Evolutionary conservation across 2,888 invertebrate species (phyloP).

Genomic region (Omphaloscelis lunosa): DNA sequence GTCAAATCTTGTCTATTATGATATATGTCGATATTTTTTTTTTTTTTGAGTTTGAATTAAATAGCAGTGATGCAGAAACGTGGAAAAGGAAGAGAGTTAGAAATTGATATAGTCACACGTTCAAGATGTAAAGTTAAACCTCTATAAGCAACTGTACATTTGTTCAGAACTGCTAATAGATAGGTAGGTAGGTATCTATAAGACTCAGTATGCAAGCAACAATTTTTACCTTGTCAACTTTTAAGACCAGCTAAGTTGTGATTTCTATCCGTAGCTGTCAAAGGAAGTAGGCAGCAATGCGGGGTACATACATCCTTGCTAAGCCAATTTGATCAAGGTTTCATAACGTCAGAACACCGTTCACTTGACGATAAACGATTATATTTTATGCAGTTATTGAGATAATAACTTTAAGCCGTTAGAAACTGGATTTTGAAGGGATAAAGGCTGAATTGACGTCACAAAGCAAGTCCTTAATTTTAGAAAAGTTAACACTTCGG

Average conservation of each 20-base stretch:
- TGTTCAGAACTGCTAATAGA: no score
- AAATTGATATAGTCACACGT: no score
- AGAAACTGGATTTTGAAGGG: neutral
- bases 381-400: constrained; percentile 12
- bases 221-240: constrained; percentile 1
- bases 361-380: constrained; percentile 24
- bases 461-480: neutral
- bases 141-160: no score
- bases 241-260: neutral
- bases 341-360: constrained; percentile 15
- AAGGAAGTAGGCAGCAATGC: constrained; percentile 24
- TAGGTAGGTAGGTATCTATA: no score
- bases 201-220: neutral
- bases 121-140: no score
- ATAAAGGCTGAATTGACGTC: neutral
- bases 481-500: neutral
- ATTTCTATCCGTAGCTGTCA: neutral
- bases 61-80: no score
- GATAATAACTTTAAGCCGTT: neutral
- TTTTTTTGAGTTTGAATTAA: no score
- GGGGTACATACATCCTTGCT: constrained; percentile 22
- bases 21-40: no score
- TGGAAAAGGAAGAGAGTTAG: no score
- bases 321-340: constrained; percentile 46
- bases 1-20: no score